Evolutionary conservation across 92 coral and sea anemone species (phyloP).

Genomic region (Plumapathes pennacea): DNA sequence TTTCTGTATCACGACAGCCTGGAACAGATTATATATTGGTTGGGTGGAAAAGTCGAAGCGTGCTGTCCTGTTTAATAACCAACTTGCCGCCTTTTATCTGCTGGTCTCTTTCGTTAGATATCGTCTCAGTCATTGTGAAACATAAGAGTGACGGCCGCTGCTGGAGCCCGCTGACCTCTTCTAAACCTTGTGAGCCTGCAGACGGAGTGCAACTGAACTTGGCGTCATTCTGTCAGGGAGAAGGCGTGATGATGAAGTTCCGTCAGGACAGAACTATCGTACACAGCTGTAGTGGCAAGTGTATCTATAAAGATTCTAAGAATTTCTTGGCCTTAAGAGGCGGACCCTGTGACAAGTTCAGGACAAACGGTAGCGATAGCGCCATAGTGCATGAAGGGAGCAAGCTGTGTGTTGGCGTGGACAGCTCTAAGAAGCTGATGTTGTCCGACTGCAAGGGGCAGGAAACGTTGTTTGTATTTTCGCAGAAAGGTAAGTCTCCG

Average conservation of each 20-base stretch:
- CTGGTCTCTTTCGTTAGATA: conserved; percentile 33
- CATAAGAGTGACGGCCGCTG: conserved; percentile 59
- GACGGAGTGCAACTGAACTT: conserved; percentile 62
- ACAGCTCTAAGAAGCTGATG: conserved; percentile 38
- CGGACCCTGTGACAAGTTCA: conserved; percentile 51
- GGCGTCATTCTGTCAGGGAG: conserved; percentile 58
- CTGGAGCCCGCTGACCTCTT: conserved; percentile 61
- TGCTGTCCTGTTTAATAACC: no score
- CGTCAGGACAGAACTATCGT: conserved; percentile 45
- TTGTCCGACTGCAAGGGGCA: conserved; percentile 42
- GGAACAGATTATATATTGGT: no score
- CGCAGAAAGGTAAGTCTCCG: conserved; percentile 65
- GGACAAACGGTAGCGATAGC: conserved; percentile 15
- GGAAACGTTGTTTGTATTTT: conserved; percentile 46
- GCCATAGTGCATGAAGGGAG: conserved; percentile 36
- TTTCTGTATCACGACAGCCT: no score
- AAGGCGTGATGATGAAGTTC: conserved; percentile 69
- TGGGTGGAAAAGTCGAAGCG: no score
- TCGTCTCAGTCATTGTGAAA: conserved; percentile 59
- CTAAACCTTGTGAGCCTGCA: conserved; percentile 46
- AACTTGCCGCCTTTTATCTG: neutral
- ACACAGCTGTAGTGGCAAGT: conserved; percentile 80
- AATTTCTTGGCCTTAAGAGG: conserved; percentile 41
- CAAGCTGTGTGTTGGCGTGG: conserved; percentile 53
- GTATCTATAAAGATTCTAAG: conserved; percentile 42